phyloP scores from a whole-genome alignment of 2,888 invertebrate species.

The Sarcophaga rosellei region DNA sequence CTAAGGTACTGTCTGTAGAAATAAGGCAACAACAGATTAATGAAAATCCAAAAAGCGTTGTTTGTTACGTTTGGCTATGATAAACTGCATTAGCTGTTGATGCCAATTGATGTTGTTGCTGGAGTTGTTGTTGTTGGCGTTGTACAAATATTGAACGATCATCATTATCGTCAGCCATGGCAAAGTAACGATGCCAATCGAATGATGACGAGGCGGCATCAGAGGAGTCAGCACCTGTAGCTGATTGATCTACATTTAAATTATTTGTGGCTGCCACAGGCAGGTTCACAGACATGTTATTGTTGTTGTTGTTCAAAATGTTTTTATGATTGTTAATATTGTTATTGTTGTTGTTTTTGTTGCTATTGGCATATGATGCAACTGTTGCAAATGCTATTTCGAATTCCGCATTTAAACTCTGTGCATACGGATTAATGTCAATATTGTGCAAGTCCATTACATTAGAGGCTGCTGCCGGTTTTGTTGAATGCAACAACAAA shows the following conservation, averaged over 20 bases:
- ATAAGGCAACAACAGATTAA: constrained; percentile 37
- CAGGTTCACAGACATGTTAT: background rate
- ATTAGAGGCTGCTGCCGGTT: constrained; percentile 1
- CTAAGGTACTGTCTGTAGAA: background rate
- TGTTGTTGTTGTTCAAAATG: background rate
- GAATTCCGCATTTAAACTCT: constrained; percentile 62
- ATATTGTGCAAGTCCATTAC: constrained; percentile 22
- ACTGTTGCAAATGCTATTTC: constrained; percentile 48
- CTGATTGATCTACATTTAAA: constrained; percentile 67
- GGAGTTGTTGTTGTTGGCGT: background rate
- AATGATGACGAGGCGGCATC: constrained; percentile 24
- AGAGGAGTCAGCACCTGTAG: constrained; percentile 55
- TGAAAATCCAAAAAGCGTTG: constrained; percentile 33
- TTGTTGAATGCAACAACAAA: constrained; percentile 13
- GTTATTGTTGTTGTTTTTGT: constrained; percentile 3
- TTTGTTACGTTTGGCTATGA: constrained; percentile 37
- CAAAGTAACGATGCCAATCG: constrained; percentile 43
- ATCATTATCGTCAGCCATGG: constrained; percentile 32
- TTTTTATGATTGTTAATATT: too few relatives aligned
- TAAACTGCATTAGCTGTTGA: constrained; percentile 46
- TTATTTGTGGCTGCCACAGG: constrained; percentile 48
- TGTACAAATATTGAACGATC: constrained; percentile 21
- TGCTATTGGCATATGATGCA: constrained; percentile 56
- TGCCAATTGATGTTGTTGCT: constrained; percentile 21
- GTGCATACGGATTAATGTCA: constrained; percentile 49